Base-by-base conservation (phyloP, 2,797 vertebrate genomes). In the Brachymystax lenok region DNA sequence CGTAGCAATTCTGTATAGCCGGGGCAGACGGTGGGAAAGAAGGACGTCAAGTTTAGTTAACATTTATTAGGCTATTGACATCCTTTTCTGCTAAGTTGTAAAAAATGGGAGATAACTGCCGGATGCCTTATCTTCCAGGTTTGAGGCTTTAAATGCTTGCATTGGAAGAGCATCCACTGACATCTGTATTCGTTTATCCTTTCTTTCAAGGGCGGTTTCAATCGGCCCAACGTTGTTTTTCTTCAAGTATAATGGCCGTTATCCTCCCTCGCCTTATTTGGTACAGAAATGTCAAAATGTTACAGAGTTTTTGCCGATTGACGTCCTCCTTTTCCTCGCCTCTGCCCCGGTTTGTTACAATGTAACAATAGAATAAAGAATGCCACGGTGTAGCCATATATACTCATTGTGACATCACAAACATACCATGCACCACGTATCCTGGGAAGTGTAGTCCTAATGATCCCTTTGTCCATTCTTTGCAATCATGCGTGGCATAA, bases 311-410 rank as follows among this genome's bases (percentile, higher is more conserved):
- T 24, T 17, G 21, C 67, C 80, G 85, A 87, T 84, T 86, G 91
- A 90, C 89, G 88, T 80, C 80, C 88, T 82, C 71, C 69, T 78
- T 74, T 85, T 85, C 76, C 86, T 83, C 83, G 82, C 83, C 87
- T 88, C 89, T 86, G 88, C 91, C 92, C 88, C 92, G 89, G 91
- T 81, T 89, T 91, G 90, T 91, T 92, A 93, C 91, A 91, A 85
- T 87, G 91, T 93, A 95, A 95, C 94, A 95, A 95, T 94, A 93
- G 93, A 93, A 91, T 87, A 84, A 90, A 80, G 85, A 91, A 91
- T 85, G 86, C 89, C 89, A 88, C 89, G 86, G 88, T 72, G 89
- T 74, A 80, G 85, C 79, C 69, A 92, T 94, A 90, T 46, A 46
- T 94, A 94, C 89, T 87, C 75, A 46, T 30, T 71, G 85, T 94